Base-by-base conservation (phyloP, 64 coral and sea anemone species). In the Pachyseris speciosa region DNA sequence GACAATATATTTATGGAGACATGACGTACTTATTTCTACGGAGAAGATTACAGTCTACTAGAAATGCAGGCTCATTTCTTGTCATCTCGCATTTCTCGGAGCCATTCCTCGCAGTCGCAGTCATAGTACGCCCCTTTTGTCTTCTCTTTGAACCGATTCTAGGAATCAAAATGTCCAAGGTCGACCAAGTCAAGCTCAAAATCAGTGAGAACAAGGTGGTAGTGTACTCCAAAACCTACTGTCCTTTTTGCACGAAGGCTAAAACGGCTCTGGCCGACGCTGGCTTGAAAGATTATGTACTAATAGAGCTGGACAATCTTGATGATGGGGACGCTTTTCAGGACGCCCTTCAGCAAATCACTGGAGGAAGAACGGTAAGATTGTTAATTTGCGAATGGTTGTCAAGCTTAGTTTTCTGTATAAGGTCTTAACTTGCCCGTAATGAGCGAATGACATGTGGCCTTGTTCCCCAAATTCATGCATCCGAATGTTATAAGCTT, bases 211-310 rank as follows among this genome's bases (percentile, higher is more conserved):
- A 94, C 87, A 94, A 94, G 37, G 87, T 94, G 3, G 87, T 89
- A 25, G 72, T 94, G 1, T 94, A 85, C 61, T 94, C 93, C 12
- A 90, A 90, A 49, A 85, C 87, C 16, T 90, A 90, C 55, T 94
- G 93, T 41, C 93, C 93, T 9, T 89, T 55, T 63, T 94, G 93
- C 49, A 86, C 37, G 2, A 90, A 51, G 69, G 93, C 86, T 0
- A 94, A 94, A 52, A 4, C 17, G 13, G 78, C 87, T 16, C 44
- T 94, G 0, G 25, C 55, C 0, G 68, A 90, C 19, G 80, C 78
- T 85, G 93, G 93, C 10, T 84, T 94, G 37, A 76, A 84, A 44
- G 69, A 94, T 42, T 90, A 52, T n/a, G 30, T 78, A 9, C 12
- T 94, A 13, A 59, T 94, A 11, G 93, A 94, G n/a, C 34, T 80